These are phyloP conservation scores for Therioaphis trifolii DNA, from an alignment of 2,888 invertebrate species.

Conservation along the genomic window DNA sequence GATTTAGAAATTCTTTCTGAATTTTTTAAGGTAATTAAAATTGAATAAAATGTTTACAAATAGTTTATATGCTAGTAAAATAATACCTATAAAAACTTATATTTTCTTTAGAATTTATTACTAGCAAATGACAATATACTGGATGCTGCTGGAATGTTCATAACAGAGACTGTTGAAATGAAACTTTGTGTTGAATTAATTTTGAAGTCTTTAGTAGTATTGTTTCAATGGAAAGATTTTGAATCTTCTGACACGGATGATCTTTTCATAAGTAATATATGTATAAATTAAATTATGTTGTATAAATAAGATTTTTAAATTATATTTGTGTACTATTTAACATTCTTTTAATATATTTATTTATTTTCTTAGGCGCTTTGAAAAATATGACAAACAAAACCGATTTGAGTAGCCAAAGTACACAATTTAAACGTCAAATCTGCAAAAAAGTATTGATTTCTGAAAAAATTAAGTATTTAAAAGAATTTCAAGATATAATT, in stretches of 20 bases:
- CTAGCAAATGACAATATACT: conserved; percentile 72
- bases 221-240: conserved; percentile 73
- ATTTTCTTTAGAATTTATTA: conserved; percentile 68
- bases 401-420: conserved; percentile 46
- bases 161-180: conserved; percentile 71
- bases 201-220: conserved; percentile 69
- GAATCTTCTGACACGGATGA: conserved; percentile 68
- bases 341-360: not conserved
- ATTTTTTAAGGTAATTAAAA: conserved; percentile 66
- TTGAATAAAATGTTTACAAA: not conserved
- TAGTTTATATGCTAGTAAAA: too few relatives aligned
- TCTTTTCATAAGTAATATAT: conserved; percentile 67
- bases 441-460: conserved; percentile 59
- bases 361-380: conserved; percentile 48
- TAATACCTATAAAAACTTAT: not conserved
- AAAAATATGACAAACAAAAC: conserved; percentile 46
- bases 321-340: not conserved
- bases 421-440: conserved; percentile 36
- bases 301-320: too few relatives aligned
- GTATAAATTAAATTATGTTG: too few relatives aligned
- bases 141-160: conserved; percentile 73
- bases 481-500: conserved; percentile 71
- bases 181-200: conserved; percentile 70
- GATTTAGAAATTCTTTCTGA: conserved; percentile 70
- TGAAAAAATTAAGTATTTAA: conserved; percentile 69